Evolutionary conservation across 2,113 vertebrate genomes (phyloP).

Genomic region (Paradoxurus hermaphroditus): DNA sequence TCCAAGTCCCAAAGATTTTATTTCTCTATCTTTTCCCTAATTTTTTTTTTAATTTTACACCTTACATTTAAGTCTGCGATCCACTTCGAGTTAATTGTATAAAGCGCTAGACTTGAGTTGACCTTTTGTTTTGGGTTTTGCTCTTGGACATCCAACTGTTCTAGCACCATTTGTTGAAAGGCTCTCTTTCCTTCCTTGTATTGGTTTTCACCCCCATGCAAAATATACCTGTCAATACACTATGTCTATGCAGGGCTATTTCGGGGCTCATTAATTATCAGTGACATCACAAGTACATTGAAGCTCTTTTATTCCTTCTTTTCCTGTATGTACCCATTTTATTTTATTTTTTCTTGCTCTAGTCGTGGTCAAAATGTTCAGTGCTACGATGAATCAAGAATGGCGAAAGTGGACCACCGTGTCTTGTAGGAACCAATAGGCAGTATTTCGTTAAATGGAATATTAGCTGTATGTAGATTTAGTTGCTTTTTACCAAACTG

Average conservation of each 20-base stretch:
- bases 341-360: neutral
- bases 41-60: neutral
- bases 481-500: neutral
- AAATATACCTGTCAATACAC: neutral
- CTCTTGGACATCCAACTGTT: neutral
- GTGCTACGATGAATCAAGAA: neutral
- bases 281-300: neutral
- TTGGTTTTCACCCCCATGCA: too few species aligned
- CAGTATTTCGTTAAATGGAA: neutral
- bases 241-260: neutral
- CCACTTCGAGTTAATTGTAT: neutral
- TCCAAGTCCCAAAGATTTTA: neutral
- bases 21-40: neutral
- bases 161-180: neutral
- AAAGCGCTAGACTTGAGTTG: neutral
- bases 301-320: neutral
- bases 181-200: neutral
- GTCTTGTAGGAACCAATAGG: neutral
- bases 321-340: neutral
- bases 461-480: neutral
- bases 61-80: neutral
- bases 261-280: neutral
- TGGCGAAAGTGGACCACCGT: neutral
- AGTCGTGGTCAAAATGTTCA: neutral
- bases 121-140: neutral